These are phyloP conservation scores for Protobothrops flavoviridis DNA, from an alignment of 2,113 vertebrate genomes.

Conservation along the genomic window DNA sequence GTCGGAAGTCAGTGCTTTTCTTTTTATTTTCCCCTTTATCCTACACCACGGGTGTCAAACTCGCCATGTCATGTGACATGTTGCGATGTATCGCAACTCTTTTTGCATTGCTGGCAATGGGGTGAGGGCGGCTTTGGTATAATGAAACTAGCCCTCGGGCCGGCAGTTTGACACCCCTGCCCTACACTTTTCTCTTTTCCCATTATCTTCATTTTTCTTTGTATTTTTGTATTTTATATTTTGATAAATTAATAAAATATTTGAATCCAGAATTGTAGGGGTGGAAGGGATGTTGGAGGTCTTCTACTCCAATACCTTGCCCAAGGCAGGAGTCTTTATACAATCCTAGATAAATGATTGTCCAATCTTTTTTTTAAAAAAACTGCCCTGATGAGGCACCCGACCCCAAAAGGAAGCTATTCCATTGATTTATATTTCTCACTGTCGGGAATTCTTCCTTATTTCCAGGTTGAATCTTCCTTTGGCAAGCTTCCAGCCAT, in stretches of 20 bases:
- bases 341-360: neutral
- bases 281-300: neutral
- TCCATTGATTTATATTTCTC: neutral
- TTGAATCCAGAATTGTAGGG: neutral
- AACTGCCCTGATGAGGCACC: neutral
- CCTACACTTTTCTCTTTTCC: neutral
- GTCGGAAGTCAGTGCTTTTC: neutral
- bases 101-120: too few relatives aligned
- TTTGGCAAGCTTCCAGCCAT: neutral
- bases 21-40: neutral
- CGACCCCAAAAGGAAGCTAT: neutral
- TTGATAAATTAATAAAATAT: neutral
- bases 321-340: neutral
- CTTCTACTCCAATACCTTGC: neutral
- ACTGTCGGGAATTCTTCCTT: neutral
- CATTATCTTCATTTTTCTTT: neutral
- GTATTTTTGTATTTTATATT: neutral
- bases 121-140: too few relatives aligned
- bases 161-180: neutral
- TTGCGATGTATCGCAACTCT: too few relatives aligned
- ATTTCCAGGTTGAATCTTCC: neutral
- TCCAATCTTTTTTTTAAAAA: neutral
- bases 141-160: too few relatives aligned
- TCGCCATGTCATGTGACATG: too few relatives aligned
- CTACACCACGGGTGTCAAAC: neutral